A percentile compares a stretch with the other conserved stretches of the same genome.
Conservation (phyloP, 2,888 invertebrate species). For the Parthenolecanium corni region DNA sequence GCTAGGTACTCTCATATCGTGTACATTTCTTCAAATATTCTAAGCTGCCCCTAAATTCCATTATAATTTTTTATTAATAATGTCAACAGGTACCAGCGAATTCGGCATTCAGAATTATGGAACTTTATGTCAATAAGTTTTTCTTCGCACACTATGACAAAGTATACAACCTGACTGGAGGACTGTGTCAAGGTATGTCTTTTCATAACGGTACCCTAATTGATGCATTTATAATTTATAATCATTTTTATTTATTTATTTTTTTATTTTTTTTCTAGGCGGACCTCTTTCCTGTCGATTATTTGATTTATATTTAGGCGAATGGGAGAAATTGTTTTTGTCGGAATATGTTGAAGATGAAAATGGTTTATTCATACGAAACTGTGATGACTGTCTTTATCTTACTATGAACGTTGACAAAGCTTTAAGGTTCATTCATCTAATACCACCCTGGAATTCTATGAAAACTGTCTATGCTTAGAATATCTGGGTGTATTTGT, state of each 20-base stretch:
- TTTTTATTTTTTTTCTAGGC: constrained; percentile 3
- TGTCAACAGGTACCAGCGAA: neutral
- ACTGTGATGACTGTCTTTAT: constrained; percentile 20
- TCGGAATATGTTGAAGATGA: constrained; percentile 8
- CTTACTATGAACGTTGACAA: constrained; percentile 1
- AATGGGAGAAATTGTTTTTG: constrained; percentile 1
- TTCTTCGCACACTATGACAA: constrained; percentile 7
- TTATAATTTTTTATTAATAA: neutral
- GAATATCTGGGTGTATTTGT: too few species aligned
- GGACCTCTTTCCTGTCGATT: constrained; percentile 11
- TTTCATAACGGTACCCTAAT: too few species aligned
- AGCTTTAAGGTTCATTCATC: constrained; percentile 6
- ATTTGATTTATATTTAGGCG: constrained; percentile 16
- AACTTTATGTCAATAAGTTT: constrained; percentile 11
- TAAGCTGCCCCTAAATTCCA: neutral
- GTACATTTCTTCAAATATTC: neutral
- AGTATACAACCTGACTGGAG: constrained; percentile 1
- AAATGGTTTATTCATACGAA: constrained; percentile 9
- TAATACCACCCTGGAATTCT: too few species aligned
- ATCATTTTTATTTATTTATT: too few species aligned
- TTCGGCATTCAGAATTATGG: neutral
- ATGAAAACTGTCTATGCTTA: too few species aligned
- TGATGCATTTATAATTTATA: too few species aligned
- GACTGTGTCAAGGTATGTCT: constrained; percentile 15
- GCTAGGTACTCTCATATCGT: neutral